Base-by-base conservation (phyloP, 2,797 vertebrate species). In the Premnoplex brunnescens region DNA sequence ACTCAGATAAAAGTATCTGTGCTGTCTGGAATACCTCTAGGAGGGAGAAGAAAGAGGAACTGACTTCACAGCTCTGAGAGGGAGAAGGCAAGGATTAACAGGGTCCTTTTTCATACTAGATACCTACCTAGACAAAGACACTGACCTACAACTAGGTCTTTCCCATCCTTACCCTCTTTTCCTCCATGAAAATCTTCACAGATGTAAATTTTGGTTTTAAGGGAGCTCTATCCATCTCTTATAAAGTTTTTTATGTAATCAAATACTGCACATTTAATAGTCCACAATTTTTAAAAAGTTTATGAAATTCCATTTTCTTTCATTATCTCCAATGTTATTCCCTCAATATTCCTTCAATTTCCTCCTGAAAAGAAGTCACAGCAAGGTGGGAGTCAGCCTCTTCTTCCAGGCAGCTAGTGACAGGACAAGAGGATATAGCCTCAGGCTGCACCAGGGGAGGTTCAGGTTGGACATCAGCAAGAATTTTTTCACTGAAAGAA, bases 101-200 rank as follows among this genome's bases (percentile, higher is more conserved):
- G 14, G 73, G 36, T 32, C 22, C 28, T 60, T 44, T 2, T 0
- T 37, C 4, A 3, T 14, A 26, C 39, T 74, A 3, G 0, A 63
- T 39, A 49, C 5, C 24, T 39, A 7, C 10, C 12, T 54, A 74
- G 34, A 49, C 0, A 72, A 46, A 76, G 23, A 73, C 4, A 51
- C 9, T 73, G 7, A 77, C 19, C 41, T 87, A 19, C 16, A 73
- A 2, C 4, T 59, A 6, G 0, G 12, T n/a, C 6, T 88, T 85
- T 83, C 28, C 21, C 22, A 41, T 55, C 9, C 21, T 76, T 55
- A 34, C 4, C 4, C 8, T 24, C 12, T 43, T 20, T 59, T 46
- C 17, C n/a, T 68, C 41, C 32, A 27, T 19, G 19, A 52, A 91
- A 67, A 46, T 41, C 11, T 74, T 59, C 16, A 68, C 15, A 41